Percentiles rank a stretch among this genome's conserved stretches.
These are phyloP conservation scores for Phyllotreta cruciferae DNA, from an alignment of 2,888 invertebrate species.

Conservation along the genomic window DNA sequence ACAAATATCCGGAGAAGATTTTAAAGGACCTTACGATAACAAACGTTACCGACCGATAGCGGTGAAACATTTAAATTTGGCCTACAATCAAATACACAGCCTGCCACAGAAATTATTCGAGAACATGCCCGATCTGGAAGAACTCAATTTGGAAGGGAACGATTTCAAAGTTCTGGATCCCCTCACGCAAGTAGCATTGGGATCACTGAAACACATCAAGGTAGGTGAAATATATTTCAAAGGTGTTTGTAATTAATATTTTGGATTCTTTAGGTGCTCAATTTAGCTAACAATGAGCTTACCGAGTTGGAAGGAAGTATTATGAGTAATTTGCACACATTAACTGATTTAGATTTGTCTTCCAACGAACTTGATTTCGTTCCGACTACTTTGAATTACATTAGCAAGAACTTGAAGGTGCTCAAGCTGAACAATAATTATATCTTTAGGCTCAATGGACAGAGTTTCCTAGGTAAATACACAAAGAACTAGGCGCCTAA, in stretches of 20 bases:
- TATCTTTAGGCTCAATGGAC: slow-evolving; percentile 65
- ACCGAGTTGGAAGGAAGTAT: slow-evolving; percentile 65
- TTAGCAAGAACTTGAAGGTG: slow-evolving; percentile 65
- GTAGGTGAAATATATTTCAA: slow-evolving; percentile 53
- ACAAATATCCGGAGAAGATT: slow-evolving; percentile 68
- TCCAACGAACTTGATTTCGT: slow-evolving; percentile 68
- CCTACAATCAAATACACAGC: slow-evolving; percentile 70
- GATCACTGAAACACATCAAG: slow-evolving; percentile 64
- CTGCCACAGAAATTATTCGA: slow-evolving; percentile 69
- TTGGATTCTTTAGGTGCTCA: slow-evolving; percentile 49
- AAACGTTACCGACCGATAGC: slow-evolving; percentile 65
- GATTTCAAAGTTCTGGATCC: slow-evolving; percentile 67
- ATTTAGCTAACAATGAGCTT: slow-evolving; percentile 64
- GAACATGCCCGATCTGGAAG: slow-evolving; percentile 68
- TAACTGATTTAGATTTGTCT: slow-evolving; percentile 67
- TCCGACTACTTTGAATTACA: slow-evolving; percentile 64
- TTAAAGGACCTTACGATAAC: slow-evolving; percentile 70
- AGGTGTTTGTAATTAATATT: background rate
- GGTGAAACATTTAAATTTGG: slow-evolving; percentile 68
- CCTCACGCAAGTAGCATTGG: slow-evolving; percentile 66
- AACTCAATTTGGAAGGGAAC: slow-evolving; percentile 69
- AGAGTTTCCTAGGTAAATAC: slow-evolving; percentile 66
- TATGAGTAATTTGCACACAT: slow-evolving; percentile 61
- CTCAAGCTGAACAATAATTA: slow-evolving; percentile 70
- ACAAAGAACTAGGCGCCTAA: background rate